Percentiles rank a stretch among this genome's conserved stretches.
phyloP scores from a whole-genome alignment of 2,888 invertebrate species.

The Caenorhabditis drosophilae region DNA sequence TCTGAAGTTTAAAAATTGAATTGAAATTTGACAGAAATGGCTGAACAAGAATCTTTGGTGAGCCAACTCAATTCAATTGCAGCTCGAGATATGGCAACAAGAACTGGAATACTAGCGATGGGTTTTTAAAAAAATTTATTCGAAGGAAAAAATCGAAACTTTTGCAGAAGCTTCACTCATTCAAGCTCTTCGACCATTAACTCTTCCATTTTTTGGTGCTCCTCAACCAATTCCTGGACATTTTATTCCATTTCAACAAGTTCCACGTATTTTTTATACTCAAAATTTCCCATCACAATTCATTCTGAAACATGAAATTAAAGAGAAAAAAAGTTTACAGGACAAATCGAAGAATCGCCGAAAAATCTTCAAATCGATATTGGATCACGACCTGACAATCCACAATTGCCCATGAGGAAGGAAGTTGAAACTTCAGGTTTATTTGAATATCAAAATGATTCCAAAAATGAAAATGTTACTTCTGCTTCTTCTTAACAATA shows the following conservation, averaged over 20 bases:
- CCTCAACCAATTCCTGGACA: constrained; percentile 26
- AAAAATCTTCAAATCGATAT: neutral
- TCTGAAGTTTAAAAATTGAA: neutral
- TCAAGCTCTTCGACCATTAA: constrained; percentile 14
- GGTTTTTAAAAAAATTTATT: constrained; percentile 2
- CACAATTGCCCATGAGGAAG: neutral
- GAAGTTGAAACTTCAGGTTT: neutral
- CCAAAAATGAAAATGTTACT: too few relatives aligned
- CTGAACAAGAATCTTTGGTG: constrained; percentile 30
- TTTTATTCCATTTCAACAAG: constrained; percentile 21
- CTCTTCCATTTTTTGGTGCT: constrained; percentile 13
- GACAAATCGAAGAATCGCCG: neutral
- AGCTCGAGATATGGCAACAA: constrained; percentile 12
- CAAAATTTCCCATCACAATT: neutral
- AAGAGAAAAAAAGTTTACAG: neutral
- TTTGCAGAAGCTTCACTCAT: constrained; percentile 20
- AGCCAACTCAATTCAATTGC: constrained; percentile 18
- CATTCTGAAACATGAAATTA: neutral
- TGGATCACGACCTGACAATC: neutral
- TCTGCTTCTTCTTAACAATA: too few relatives aligned
- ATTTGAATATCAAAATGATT: neutral
- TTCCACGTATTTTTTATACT: neutral
- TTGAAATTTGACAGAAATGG: constrained; percentile 20
- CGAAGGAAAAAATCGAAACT: neutral
- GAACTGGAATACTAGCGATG: constrained; percentile 24